These are phyloP conservation scores for Emydocephalus ijimae DNA, from an alignment of 2,113 vertebrate species.

Conservation along the genomic window DNA sequence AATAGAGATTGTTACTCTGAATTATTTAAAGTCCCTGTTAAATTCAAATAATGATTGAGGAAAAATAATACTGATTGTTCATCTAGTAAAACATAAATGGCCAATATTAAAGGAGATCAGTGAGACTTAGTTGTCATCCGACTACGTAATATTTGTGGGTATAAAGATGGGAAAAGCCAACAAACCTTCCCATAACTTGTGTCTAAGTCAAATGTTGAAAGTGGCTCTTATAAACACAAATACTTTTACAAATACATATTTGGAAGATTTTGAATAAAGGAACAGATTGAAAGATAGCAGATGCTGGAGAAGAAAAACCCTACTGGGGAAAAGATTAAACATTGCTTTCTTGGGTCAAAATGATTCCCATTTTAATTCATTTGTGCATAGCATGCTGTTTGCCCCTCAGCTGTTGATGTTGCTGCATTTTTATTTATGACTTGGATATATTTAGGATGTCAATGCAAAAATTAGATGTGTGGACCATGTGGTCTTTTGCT, in stretches of 20 bases:
- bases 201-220: not conserved
- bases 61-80: not conserved
- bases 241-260: not conserved
- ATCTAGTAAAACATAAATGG: not conserved
- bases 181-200: not conserved
- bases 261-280: not conserved
- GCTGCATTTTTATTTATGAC: not conserved
- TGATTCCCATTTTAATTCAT: not conserved
- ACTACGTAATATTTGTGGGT: constrained; percentile 15
- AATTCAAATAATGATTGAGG: not conserved
- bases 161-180: constrained; percentile 1
- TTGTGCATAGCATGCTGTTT: not conserved
- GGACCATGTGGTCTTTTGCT: constrained; percentile 1
- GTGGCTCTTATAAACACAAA: not conserved
- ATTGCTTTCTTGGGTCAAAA: not conserved
- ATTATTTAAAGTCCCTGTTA: not conserved
- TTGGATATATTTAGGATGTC: constrained; percentile 10
- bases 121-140: constrained; percentile 23
- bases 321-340: not conserved
- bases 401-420: not conserved
- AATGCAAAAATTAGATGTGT: constrained; percentile 20
- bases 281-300: not conserved
- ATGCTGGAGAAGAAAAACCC: not conserved
- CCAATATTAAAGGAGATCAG: constrained; percentile 18
- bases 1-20: not conserved